These are phyloP conservation scores for Dendrocopos noguchii DNA, from an alignment of 2,113 vertebrate genomes.

Conservation along the genomic window DNA sequence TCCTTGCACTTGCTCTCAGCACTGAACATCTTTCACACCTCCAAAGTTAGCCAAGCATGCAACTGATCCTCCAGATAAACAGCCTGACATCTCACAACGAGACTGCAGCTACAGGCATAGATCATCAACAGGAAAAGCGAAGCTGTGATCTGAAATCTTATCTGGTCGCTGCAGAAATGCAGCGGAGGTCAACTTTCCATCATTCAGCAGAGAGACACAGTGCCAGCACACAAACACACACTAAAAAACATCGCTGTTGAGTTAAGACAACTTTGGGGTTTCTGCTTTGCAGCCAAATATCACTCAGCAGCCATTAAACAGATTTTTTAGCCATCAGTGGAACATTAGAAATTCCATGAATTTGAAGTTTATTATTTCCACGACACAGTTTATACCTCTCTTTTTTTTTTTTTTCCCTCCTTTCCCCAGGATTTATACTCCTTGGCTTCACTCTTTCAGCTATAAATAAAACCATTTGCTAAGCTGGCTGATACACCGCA, in stretches of 20 bases:
- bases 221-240: conserved; percentile 44
- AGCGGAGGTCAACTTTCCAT: conserved; percentile 47
- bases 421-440: conserved; percentile 63
- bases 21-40: background rate
- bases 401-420: conserved; percentile 20
- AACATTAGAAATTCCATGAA: conserved; percentile 75
- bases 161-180: conserved; percentile 60
- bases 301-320: conserved; percentile 69
- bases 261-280: conserved; percentile 67
- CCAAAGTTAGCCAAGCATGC: background rate
- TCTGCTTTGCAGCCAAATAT: conserved; percentile 68
- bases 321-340: conserved; percentile 73
- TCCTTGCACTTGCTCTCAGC: background rate
- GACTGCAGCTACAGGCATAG: conserved; percentile 6
- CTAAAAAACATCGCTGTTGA: conserved; percentile 63
- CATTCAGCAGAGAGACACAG: conserved; percentile 55
- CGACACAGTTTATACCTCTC: conserved; percentile 68
- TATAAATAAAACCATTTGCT: conserved; percentile 75
- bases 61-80: conserved; percentile 41
- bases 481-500: conserved; percentile 60
- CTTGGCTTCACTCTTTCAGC: conserved; percentile 63
- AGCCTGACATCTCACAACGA: background rate
- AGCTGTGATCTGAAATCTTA: conserved; percentile 67
- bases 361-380: conserved; percentile 75
- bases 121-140: conserved; percentile 27